Base-by-base conservation (phyloP, 2,888 invertebrate species). In the Coenonympha glycerion region DNA sequence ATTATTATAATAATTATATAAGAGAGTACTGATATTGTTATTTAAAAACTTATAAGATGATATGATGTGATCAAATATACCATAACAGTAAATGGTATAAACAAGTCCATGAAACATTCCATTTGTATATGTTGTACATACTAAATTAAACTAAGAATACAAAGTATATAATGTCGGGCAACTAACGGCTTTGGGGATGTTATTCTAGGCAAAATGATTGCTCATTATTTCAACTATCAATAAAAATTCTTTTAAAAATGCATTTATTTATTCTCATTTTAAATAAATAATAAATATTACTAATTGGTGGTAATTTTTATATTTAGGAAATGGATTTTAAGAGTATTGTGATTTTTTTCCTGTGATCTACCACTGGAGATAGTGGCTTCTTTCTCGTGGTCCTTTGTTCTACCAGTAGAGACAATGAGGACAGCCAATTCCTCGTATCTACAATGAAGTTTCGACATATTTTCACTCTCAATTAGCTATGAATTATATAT, bases 101-200 rank as follows among this genome's bases (percentile, higher is more conserved):
- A 69, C 64, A 69, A 79, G 86, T 86, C 85, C 81, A 86, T 77
- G 76, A 76, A 74, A 85, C 86, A 86, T 86, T 86, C 86, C 86
- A 84, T 69, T 72, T 79, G 73, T 79, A 73, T 74, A 77, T 76
- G 66, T 70, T 82, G 80, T 85, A 82, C 65, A 81, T 83, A 83
- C 63, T 62, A 31, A 57, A 31, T 44, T 62, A 63, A 64, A 59
- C 36, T 61, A 64, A 59, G 65, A 63, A 60, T 61, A 62, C 57
- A 62, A 56, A 63, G 33, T 44, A 40, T 49, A 42, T 44, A 50
- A 54, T 47, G 28, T 45, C 75, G 73, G 75, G 71, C 76, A 75
- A 70, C 64, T 64, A 73, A 77, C 74, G 84, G 84, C 83, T 86
- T 86, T 85, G 85, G 83, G 66, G 63, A 71, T 69, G 67, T 75